Evolutionary conservation across 92 coral and sea anemone species (phyloP).

Genomic region (Zoanthus sansibaricus): DNA sequence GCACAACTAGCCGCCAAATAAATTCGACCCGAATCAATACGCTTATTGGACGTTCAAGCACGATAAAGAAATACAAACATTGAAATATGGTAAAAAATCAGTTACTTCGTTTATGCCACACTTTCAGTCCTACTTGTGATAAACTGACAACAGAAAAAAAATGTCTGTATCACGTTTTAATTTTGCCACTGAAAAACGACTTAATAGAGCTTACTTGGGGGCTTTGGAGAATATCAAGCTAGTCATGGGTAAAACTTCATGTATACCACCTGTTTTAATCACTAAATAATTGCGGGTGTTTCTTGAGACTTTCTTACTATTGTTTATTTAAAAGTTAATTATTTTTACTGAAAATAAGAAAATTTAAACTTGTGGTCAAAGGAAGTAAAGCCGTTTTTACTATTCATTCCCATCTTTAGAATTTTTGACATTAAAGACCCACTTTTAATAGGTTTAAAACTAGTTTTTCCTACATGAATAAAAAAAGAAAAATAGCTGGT

Average conservation of each 20-base stretch:
- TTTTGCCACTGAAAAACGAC: background rate
- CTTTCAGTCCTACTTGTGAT: background rate
- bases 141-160: background rate
- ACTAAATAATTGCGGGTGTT: background rate
- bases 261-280: slow-evolving; percentile 1
- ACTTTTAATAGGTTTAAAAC: too few species aligned
- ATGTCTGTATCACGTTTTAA: background rate
- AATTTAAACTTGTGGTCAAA: too few species aligned
- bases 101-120: slow-evolving; percentile 18
- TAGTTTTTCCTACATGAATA: too few species aligned
- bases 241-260: background rate
- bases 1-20: background rate
- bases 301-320: too few species aligned
- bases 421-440: too few species aligned
- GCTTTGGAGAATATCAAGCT: background rate
- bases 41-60: background rate
- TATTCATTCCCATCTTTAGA: too few species aligned
- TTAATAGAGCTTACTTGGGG: background rate
- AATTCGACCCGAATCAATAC: background rate
- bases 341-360: too few species aligned
- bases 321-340: too few species aligned
- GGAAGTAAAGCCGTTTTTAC: too few species aligned
- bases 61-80: background rate
- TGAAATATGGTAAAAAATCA: background rate
- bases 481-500: too few species aligned